A percentile compares a stretch with the other conserved stretches of the same genome.
Evolutionary conservation across 2,113 vertebrate species (phyloP).

Genomic region (Vimba vimba): DNA sequence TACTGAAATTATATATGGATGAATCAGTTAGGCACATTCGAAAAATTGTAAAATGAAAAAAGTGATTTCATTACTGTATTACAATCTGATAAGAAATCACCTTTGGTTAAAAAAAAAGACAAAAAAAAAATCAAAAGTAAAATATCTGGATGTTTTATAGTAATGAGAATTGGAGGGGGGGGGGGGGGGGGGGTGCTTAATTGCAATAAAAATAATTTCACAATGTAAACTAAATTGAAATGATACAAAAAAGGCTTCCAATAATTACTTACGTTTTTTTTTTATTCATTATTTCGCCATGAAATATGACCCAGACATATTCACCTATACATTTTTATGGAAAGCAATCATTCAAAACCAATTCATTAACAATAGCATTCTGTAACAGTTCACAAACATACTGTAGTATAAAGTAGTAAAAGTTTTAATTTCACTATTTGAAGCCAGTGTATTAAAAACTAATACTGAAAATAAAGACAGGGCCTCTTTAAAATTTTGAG

Average conservation of each 20-base stretch:
- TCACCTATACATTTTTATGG: neutral
- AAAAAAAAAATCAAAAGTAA: no score
- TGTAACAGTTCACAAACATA: slow-evolving; percentile 5
- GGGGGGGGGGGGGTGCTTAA: neutral
- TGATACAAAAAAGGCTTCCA: neutral
- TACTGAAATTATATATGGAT: neutral
- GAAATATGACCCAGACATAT: neutral
- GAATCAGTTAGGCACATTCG: neutral
- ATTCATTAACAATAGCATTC: neutral
- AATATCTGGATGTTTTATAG: neutral
- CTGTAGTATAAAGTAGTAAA: neutral
- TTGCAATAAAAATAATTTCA: neutral
- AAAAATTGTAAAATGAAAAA: no score
- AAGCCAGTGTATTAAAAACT: neutral
- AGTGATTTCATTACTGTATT: neutral
- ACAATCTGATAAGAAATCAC: neutral
- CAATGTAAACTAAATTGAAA: neutral
- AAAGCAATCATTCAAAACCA: slow-evolving; percentile 7
- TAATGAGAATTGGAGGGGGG: neutral
- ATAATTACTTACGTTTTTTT: neutral
- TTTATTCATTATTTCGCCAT: neutral
- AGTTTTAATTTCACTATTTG: neutral
- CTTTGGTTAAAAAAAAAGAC: neutral
- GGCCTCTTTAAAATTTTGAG: neutral
- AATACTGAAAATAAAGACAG: slow-evolving; percentile 37